A percentile compares a stretch with the other conserved stretches of the same genome.
Evolutionary conservation across 2,888 invertebrate species (phyloP).

Genomic region (Heliothis peltigera): DNA sequence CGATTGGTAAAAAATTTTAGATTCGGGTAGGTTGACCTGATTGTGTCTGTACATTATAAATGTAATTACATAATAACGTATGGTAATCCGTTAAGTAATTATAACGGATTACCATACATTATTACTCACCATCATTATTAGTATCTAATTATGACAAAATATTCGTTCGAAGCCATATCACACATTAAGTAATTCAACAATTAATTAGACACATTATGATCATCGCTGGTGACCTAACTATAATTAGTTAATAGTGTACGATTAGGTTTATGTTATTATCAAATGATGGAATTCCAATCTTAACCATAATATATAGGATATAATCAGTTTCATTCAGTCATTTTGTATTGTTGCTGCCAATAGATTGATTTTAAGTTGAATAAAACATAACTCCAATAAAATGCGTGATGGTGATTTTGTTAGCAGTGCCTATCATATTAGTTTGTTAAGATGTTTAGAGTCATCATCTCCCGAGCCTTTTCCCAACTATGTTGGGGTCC

Average conservation of each 20-base stretch:
- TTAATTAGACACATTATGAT: slow-evolving; percentile 46
- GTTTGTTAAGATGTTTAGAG: no score
- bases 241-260: slow-evolving; percentile 77
- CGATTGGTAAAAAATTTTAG: no score
- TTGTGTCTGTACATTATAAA: no score
- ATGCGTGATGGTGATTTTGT: neutral
- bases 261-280: slow-evolving; percentile 74
- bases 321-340: slow-evolving; percentile 64
- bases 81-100: no score
- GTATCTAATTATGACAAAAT: slow-evolving; percentile 23
- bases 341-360: slow-evolving; percentile 24
- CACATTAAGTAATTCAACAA: slow-evolving; percentile 53
- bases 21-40: no score
- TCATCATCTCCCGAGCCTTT: no score
- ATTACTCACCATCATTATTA: slow-evolving; percentile 11
- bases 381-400: slow-evolving; percentile 1
- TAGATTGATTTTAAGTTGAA: slow-evolving; percentile 25
- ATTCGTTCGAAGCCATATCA: slow-evolving; percentile 9
- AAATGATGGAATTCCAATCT: slow-evolving; percentile 73
- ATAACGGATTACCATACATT: slow-evolving; percentile 22
- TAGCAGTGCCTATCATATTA: neutral
- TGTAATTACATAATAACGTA: no score
- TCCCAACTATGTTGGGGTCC: no score
- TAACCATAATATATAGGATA: slow-evolving; percentile 72
- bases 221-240: slow-evolving; percentile 54